Evolutionary conservation across 1,140 invertebrate genomes (phyloP).

Genomic region (Pseudomyrmex flavicornis): DNA sequence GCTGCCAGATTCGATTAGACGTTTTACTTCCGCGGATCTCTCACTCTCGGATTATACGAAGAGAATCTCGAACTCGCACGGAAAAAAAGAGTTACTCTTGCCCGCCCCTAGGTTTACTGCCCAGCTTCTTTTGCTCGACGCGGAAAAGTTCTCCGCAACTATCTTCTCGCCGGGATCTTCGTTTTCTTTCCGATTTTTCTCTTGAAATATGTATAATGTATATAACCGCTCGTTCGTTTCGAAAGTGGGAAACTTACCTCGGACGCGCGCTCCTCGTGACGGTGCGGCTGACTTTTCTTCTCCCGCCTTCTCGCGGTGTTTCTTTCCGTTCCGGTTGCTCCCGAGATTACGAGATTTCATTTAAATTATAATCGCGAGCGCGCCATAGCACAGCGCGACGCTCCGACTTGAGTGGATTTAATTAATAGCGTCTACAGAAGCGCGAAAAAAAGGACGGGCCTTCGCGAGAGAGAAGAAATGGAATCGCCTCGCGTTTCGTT

Average conservation of each 20-base stretch:
- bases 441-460: constrained; percentile 28
- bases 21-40: constrained; percentile 35
- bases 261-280: neutral
- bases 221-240: constrained; percentile 54
- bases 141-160: constrained; percentile 61
- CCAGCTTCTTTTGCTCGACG: constrained; percentile 24
- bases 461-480: constrained; percentile 18
- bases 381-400: constrained; percentile 34
- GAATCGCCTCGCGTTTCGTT: constrained; percentile 63
- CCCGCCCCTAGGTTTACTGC: neutral
- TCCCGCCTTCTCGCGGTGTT: constrained; percentile 38
- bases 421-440: constrained; percentile 69
- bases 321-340: constrained; percentile 54
- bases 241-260: constrained; percentile 55
- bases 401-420: constrained; percentile 67
- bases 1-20: constrained; percentile 59
- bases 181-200: constrained; percentile 54
- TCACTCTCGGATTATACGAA: constrained; percentile 59
- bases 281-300: constrained; percentile 44
- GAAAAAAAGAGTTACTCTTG: constrained; percentile 29
- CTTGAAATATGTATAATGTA: constrained; percentile 56
- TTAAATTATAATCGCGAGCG: constrained; percentile 77
- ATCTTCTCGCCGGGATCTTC: constrained; percentile 43
- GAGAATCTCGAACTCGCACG: constrained; percentile 39
- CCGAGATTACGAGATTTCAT: constrained; percentile 73